phyloP scores from a whole-genome alignment of 1,140 invertebrate species.

The Solenopsis fugax region DNA sequence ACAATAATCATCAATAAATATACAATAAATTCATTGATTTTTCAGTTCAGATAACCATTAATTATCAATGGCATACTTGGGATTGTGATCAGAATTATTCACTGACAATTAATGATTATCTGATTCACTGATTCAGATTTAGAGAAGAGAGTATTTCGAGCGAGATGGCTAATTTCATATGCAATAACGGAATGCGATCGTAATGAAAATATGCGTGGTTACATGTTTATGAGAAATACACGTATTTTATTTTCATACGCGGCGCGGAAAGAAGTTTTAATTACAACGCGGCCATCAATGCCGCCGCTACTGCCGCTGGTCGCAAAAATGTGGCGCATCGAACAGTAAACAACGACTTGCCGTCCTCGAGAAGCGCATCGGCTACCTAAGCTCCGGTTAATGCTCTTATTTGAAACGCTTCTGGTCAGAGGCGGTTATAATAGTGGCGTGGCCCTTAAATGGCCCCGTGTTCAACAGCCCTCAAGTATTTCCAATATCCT shows the following conservation, averaged over 20 bases:
- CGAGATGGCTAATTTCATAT: background rate
- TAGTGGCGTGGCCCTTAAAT: constrained; percentile 81
- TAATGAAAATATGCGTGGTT: background rate
- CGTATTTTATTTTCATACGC: background rate
- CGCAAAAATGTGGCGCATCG: constrained; percentile 56
- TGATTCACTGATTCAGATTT: no score
- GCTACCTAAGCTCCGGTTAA: constrained; percentile 66
- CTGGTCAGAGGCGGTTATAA: constrained; percentile 83
- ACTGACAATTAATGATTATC: no score
- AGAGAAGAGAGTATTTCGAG: background rate
- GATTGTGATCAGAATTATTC: no score
- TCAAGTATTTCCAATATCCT: constrained; percentile 86
- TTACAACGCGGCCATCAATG: constrained; percentile 41
- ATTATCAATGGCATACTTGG: no score
- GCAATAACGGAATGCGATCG: background rate
- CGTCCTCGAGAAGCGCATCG: constrained; percentile 75
- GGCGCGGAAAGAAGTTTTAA: constrained; percentile 27
- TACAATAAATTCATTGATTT: no score
- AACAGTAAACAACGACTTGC: constrained; percentile 49
- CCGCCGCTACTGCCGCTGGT: background rate
- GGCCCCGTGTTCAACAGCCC: constrained; percentile 84
- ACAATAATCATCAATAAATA: no score
- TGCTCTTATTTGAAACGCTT: constrained; percentile 79
- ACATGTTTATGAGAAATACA: constrained; percentile 12
- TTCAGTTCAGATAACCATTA: no score